Evolutionary conservation across 2,888 invertebrate species (phyloP), one percentile per base, ranked within the genome.

Genomic region (Hipparchia semele): DNA sequence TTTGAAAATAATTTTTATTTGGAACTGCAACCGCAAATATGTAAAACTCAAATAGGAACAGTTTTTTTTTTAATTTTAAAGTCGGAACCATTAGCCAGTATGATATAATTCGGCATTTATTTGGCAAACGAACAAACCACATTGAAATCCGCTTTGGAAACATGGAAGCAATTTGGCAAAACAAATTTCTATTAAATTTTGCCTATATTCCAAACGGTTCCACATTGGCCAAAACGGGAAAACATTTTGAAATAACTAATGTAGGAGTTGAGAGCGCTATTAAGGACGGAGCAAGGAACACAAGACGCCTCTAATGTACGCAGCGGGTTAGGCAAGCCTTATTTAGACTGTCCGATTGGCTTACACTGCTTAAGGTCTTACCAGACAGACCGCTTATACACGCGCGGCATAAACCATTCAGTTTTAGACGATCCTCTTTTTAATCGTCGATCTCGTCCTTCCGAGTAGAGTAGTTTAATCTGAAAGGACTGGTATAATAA

Each of bases 291-390:
- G 76, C 76, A 76, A 74, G 60, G 76, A 78, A 77, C 76, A 77
- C 78, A 76, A 78, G 76, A 77, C 77, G 77, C 74, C 68, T 77
- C 75, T 77, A 78, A 78, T 76, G 76, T 77, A 77, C 75, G 77
- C 77, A 76, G 75, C 71, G 68, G 76, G 78, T 78, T 78, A 75
- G 70, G 76, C 71, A 73, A 77, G 73, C 75, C 75, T 78, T 78
- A 78, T 74, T 75, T 72, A 78, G 75, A 75, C 71, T 72, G 71
- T 68, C 73, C 78, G 74, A 77, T 77, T 77, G 77, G 70, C 68
- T 75, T 67, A 53, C 54, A 74, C 77, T 68, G 59, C 66, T 68
- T 73, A 75, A 74, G 64, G 71, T 62, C 4, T 71, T 61, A 62
- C 62, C 4, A 76, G n/a, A 76, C 74, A 53, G 13, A n/a, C 7